Evolutionary conservation across 2,888 invertebrate genomes (phyloP).

Genomic region (Drosophila ezoana): DNA sequence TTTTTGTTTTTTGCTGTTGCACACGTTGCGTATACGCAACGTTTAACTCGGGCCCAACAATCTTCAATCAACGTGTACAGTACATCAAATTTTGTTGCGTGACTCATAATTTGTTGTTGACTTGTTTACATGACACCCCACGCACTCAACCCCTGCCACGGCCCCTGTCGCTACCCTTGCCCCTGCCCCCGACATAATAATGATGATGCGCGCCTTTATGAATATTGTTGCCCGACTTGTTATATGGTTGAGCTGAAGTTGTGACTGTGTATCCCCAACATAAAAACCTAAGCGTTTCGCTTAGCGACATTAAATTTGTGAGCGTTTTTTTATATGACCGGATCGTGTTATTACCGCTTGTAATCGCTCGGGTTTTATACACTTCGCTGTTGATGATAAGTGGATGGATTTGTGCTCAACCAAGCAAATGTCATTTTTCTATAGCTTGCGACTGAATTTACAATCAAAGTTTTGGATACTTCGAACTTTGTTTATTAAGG

Average conservation of each 20-base stretch:
- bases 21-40: conserved; percentile 52
- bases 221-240: conserved; percentile 38
- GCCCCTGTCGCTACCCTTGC: not conserved
- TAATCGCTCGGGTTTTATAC: conserved; percentile 58
- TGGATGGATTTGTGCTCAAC: conserved; percentile 51
- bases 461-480: conserved; percentile 21
- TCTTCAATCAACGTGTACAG: conserved; percentile 60
- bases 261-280: conserved; percentile 31
- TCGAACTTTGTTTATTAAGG: not conserved
- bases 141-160: not conserved
- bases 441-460: conserved; percentile 14
- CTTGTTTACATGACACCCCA: conserved; percentile 60
- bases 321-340: conserved; percentile 65
- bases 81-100: conserved; percentile 69
- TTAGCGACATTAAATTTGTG: conserved; percentile 66
- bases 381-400: conserved; percentile 26
- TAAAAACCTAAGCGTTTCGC: conserved; percentile 66
- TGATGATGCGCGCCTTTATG: conserved; percentile 54
- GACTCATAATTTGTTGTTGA: conserved; percentile 71
- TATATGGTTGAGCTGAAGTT: conserved; percentile 14
- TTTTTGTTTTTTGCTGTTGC: not conserved
- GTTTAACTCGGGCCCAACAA: conserved; percentile 18
- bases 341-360: conserved; percentile 74
- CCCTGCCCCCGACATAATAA: conserved; percentile 4
- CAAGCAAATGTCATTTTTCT: conserved; percentile 17